Evolutionary conservation across 2,888 invertebrate genomes (phyloP).

Genomic region (Volucella inanis): DNA sequence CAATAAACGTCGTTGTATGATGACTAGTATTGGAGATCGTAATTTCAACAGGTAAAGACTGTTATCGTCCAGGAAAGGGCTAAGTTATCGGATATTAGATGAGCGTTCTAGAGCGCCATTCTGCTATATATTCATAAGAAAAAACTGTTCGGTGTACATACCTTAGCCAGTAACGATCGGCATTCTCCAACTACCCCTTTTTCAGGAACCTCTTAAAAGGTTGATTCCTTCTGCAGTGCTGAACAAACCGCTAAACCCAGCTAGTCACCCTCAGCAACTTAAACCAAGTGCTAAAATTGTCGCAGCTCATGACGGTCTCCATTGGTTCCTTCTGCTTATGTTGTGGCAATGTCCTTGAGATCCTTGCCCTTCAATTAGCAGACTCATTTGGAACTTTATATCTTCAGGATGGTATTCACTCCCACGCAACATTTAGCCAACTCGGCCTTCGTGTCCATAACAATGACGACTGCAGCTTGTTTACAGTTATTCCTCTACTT

Average conservation of each 20-base stretch:
- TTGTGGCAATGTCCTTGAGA: neutral
- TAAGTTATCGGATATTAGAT: no score
- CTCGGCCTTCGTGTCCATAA: no score
- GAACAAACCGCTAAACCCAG: conserved; percentile 21
- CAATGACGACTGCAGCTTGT: no score
- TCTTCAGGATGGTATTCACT: neutral
- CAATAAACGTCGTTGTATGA: neutral
- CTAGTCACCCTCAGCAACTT: conserved; percentile 28
- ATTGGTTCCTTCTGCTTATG: neutral
- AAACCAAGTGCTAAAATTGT: conserved; percentile 27
- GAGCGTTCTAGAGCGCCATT: neutral
- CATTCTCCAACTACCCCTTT: neutral
- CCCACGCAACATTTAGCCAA: no score
- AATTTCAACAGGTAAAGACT: no score
- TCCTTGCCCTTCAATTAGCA: neutral
- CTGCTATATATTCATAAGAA: no score
- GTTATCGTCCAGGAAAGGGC: no score
- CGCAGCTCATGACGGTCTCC: conserved; percentile 16
- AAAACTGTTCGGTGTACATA: no score
- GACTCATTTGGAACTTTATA: neutral
- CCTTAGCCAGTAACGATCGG: neutral
- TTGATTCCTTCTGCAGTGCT: neutral
- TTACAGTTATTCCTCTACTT: no score
- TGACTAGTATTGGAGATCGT: no score
- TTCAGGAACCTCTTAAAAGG: conserved; percentile 13